Conservation (phyloP, 1,140 invertebrate genomes). For the Choristoneura fumiferana region DNA sequence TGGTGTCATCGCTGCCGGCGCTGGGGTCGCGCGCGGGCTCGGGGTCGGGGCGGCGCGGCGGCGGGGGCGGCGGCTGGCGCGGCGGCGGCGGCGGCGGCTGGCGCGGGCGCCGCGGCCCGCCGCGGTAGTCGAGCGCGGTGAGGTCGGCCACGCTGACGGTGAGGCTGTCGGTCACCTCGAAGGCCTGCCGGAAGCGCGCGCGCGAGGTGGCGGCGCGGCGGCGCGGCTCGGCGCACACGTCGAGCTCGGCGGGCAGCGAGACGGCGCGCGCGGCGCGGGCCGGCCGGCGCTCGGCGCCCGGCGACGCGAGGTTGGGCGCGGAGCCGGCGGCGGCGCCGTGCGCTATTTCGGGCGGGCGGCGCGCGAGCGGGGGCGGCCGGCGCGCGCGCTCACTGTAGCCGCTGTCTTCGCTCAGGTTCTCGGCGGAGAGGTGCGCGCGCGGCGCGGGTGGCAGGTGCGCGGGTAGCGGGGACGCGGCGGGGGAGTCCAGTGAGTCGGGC, state of each 20-base stretch:
- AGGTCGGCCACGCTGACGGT: slow-evolving; percentile 74
- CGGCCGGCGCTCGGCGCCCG: slow-evolving; percentile 58
- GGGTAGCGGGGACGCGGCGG: slow-evolving; percentile 68
- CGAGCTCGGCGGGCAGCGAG: no score
- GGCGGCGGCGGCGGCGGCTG: slow-evolving; percentile 55
- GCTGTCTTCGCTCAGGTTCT: slow-evolving; percentile 87
- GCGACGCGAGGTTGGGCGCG: slow-evolving; percentile 56
- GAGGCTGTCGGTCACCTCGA: slow-evolving; percentile 67
- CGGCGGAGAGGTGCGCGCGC: slow-evolving; percentile 81
- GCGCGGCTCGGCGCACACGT: slow-evolving; percentile 73
- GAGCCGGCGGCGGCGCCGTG: slow-evolving; percentile 52
- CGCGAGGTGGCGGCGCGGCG: slow-evolving; percentile 52
- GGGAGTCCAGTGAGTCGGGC: slow-evolving; percentile 63
- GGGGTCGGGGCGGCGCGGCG: slow-evolving; percentile 41
- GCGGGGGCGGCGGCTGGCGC: slow-evolving; percentile 40
- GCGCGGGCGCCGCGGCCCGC: slow-evolving; percentile 50
- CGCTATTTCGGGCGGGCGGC: slow-evolving; percentile 54
- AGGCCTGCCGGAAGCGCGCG: slow-evolving; percentile 67
- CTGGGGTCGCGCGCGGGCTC: slow-evolving; percentile 56
- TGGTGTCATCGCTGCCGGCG: slow-evolving; percentile 71
- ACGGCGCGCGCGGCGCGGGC: no score
- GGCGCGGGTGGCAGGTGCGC: slow-evolving; percentile 38
- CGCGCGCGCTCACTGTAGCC: slow-evolving; percentile 81
- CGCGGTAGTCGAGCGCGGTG: slow-evolving; percentile 70
- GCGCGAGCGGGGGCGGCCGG: slow-evolving; percentile 55